Base-by-base conservation (phyloP, 2,797 vertebrate genomes). In the Melanotaenia pygmaea region DNA sequence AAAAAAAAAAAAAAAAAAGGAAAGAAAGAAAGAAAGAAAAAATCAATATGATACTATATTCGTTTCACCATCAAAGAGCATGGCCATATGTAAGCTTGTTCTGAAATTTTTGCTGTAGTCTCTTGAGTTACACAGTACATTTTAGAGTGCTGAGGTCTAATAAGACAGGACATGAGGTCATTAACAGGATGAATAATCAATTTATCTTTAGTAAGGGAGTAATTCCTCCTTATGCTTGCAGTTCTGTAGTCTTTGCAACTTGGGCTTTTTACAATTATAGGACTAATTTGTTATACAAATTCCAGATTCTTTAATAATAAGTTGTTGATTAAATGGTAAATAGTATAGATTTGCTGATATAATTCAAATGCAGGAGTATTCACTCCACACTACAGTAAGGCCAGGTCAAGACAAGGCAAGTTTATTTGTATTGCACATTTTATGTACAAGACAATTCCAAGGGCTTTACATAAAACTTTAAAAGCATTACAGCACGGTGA, bases 141-240 rank as follows among this genome's bases (percentile, higher is more conserved):
- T 74, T 75, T 56, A 63, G 60, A 81, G 77, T 22, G 35, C 64
- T 69, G 34, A 74, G 66, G 77, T 80, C 67, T 88, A 91, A 91
- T 64, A 64, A 76, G 83, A 86, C 75, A 8, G 68, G 88, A 89
- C 88, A 72, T 18, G 60, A 79, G 85, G 86, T 85, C 76, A 78
- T 91, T 92, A 88, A 79, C 59, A 66, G 76, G 76, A 84, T 90
- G 86, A 89, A 92, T 91, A 89, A 91, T 90, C 90, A 82, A 91
- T 91, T 68, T 35, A 67, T 87, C 76, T 85, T 76, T 68, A 82
- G 70, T 76, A 71, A 62, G n/a, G 68, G 65, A 64, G 71, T 79
- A 72, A 89, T 88, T 92, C 78, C 82, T 85, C 86, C 85, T 89
- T 83, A 83, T 74, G 61, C 67, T 80, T 88, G 87, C 89, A 89